A percentile compares a stretch with the other conserved stretches of the same genome.
Evolutionary conservation across 2,797 vertebrate genomes (phyloP).

Genomic region (Hypotaenidia philippensis): DNA sequence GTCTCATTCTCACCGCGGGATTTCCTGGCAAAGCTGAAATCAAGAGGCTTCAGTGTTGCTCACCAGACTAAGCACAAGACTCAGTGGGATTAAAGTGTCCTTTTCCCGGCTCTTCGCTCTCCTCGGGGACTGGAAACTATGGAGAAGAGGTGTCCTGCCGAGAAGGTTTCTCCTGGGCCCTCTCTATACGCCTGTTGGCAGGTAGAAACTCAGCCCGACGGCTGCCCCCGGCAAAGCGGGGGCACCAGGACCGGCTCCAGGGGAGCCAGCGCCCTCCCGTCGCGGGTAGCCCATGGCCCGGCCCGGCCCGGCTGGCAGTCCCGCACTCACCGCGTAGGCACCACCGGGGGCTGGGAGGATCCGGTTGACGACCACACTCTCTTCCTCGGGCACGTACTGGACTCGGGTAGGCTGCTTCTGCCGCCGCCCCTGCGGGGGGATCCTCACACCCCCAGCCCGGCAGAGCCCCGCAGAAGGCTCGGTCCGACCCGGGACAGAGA

Average conservation of each 20-base stretch:
- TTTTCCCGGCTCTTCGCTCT: background rate
- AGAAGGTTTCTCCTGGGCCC: background rate
- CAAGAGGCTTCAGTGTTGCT: background rate
- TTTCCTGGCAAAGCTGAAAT: background rate
- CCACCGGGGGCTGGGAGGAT: no score
- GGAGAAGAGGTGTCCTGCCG: background rate
- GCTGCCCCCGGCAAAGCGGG: background rate
- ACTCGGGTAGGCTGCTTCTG: background rate
- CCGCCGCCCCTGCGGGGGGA: background rate
- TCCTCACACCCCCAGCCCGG: background rate
- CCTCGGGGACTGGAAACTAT: background rate
- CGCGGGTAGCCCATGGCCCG: background rate
- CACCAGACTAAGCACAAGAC: background rate
- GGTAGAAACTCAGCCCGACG: background rate
- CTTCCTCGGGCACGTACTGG: background rate
- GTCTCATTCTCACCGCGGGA: background rate
- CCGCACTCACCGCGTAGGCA: background rate
- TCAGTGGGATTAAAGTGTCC: background rate
- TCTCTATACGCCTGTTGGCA: background rate
- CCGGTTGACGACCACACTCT: rapidly evolving
- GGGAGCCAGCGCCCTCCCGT: background rate
- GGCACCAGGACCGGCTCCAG: background rate
- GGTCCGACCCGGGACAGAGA: background rate
- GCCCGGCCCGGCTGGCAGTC: background rate
- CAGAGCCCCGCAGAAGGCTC: background rate